These are phyloP conservation scores for Psix sp. DNA, from an alignment of 1,140 invertebrate species.

Conservation along the genomic window DNA sequence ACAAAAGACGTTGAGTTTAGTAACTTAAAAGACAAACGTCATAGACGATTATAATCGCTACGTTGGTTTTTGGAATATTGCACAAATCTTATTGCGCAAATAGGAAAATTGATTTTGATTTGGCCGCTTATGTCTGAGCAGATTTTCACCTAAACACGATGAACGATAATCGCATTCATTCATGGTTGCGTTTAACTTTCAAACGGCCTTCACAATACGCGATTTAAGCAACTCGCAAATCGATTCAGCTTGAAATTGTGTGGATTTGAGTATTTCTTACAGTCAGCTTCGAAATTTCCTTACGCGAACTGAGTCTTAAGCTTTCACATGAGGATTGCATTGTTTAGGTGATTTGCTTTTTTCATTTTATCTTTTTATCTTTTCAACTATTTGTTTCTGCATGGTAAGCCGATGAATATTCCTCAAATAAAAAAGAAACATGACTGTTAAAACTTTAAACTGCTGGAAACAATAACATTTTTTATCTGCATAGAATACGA, in stretches of 20 bases:
- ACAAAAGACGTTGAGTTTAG: conserved; percentile 30
- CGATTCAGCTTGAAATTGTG: conserved; percentile 19
- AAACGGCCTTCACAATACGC: conserved; percentile 18
- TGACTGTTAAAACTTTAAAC: too few species aligned
- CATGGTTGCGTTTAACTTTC: conserved; percentile 2
- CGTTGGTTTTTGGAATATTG: too few species aligned
- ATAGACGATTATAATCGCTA: conserved; percentile 20
- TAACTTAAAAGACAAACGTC: conserved; percentile 29
- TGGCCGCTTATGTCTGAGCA: too few species aligned
- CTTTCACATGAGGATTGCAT: conserved; percentile 2
- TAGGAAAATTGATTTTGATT: too few species aligned
- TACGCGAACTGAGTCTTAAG: neutral
- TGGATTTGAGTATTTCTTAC: conserved; percentile 2
- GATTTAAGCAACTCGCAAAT: conserved; percentile 6
- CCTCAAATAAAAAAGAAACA: too few species aligned
- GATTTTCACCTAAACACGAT: neutral
- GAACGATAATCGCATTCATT: conserved; percentile 10
- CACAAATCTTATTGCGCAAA: too few species aligned
- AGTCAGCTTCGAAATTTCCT: too few species aligned
- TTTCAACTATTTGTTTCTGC: too few species aligned
- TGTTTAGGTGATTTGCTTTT: neutral
- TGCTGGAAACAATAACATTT: too few species aligned
- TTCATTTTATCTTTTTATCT: neutral
- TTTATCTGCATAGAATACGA: too few species aligned
- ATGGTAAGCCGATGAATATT: too few species aligned